Evolutionary conservation across 2,113 vertebrate genomes (phyloP), one percentile per base, ranked within the genome.

Genomic region (Rhinogobius similis): DNA sequence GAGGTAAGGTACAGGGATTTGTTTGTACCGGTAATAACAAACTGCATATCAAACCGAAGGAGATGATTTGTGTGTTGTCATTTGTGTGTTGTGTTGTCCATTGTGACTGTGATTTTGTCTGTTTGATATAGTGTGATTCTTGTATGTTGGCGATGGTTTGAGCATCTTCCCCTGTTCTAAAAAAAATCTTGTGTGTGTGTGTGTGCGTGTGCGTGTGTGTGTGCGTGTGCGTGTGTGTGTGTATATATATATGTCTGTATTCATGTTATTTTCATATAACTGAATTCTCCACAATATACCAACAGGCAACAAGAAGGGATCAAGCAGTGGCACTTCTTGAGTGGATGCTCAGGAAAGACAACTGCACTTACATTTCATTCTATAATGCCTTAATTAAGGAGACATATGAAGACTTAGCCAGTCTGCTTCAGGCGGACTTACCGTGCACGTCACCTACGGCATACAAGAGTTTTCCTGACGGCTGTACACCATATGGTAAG

Each of bases 351-450:
- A 82, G 66, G 46, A 99, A 98, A 87, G 95, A 96, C 87, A 96
- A 97, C 85, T 76, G 82, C 48, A 87, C 95, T 5, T 98, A 96
- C 52, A 90, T 95, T 85, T 99, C 98, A 5, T 98, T 99, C 88
- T 98, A 98, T 87, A 98, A 99, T 38, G 96, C 97, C 24, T 82
- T 99, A 0, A 83, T 96, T 44, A 94, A 92, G 0, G 96, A 99
- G 87, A 90, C 93, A 0, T 98, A 98, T 68, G 86, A 91, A 68
- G 95, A 99, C 86, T 92, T 98, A 79, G 97, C 97, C 62, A 88
- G 68, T 0, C 91, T 96, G 82, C 95, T 99, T 16, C 91, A 93
- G 9, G 79, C 81, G 0, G 92, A 90, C 39, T 85, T 97, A 71
- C 96, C 96, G 2, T 56, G 74, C 0, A 0, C 89, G 21, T 90